phyloP scores from a whole-genome alignment of 2,113 vertebrate species.

The Globicephala melas region DNA sequence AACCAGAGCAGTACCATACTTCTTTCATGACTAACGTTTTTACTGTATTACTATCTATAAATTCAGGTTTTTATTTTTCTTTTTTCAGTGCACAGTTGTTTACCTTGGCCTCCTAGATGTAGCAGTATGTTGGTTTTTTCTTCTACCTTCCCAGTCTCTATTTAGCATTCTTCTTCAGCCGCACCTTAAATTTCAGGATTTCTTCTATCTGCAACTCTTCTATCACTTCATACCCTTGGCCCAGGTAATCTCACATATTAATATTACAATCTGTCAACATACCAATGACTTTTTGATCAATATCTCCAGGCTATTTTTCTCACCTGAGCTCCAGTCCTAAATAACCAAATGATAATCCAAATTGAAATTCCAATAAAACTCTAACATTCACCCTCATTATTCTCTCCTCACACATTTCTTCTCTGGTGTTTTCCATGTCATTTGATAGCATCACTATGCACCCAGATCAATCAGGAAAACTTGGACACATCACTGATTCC shows the following conservation, averaged over 20 bases:
- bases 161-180: background rate
- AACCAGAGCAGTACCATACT: background rate
- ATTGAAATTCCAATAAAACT: background rate
- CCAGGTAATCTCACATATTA: background rate
- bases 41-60: background rate
- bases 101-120: background rate
- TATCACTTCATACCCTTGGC: background rate
- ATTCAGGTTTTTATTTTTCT: background rate
- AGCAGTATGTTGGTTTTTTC: background rate
- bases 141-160: accelerated
- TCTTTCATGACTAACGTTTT: background rate
- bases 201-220: background rate
- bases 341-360: background rate
- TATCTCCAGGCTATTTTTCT: background rate
- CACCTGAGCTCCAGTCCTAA: background rate
- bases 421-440: background rate
- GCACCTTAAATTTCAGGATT: background rate
- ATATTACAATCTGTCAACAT: background rate
- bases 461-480: background rate
- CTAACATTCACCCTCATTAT: background rate
- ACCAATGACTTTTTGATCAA: background rate
- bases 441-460: background rate
- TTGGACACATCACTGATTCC: background rate
- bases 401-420: background rate
- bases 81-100: background rate